These are phyloP conservation scores for Sogatella furcifera DNA, from an alignment of 1,140 invertebrate species.

Conservation along the genomic window DNA sequence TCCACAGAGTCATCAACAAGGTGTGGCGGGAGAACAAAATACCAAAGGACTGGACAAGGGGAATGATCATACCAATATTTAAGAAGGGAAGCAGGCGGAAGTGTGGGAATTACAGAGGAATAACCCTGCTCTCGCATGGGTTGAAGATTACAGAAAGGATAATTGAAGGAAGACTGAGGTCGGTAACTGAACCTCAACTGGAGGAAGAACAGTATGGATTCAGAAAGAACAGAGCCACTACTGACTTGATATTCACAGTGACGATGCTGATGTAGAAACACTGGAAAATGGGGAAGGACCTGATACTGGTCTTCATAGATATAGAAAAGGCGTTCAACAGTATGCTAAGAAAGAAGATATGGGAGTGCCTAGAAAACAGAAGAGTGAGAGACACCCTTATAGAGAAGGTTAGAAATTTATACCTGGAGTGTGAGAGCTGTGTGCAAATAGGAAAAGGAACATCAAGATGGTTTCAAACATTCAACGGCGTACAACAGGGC, in stretches of 20 bases:
- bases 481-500: no score
- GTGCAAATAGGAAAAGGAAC: no score
- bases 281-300: no score
- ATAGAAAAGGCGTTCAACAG: conserved; percentile 6
- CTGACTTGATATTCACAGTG: no score
- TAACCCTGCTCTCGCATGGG: conserved; percentile 3
- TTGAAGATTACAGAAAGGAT: conserved; percentile 7
- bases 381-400: neutral
- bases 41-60: conserved; percentile 1
- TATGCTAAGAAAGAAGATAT: conserved; percentile 6
- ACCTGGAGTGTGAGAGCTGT: neutral
- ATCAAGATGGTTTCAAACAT: no score
- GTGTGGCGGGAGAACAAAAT: neutral
- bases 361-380: neutral
- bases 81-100: conserved; percentile 1
- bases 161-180: no score
- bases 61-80: neutral
- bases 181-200: no score
- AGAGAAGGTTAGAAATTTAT: neutral
- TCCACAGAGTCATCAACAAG: conserved; percentile 1
- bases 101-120: conserved; percentile 5
- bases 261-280: no score
- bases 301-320: no score
- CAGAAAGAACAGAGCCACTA: no score
- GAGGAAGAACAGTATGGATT: no score